Conservation (phyloP, 2,888 invertebrate species). For the Hecatera dysodea region DNA sequence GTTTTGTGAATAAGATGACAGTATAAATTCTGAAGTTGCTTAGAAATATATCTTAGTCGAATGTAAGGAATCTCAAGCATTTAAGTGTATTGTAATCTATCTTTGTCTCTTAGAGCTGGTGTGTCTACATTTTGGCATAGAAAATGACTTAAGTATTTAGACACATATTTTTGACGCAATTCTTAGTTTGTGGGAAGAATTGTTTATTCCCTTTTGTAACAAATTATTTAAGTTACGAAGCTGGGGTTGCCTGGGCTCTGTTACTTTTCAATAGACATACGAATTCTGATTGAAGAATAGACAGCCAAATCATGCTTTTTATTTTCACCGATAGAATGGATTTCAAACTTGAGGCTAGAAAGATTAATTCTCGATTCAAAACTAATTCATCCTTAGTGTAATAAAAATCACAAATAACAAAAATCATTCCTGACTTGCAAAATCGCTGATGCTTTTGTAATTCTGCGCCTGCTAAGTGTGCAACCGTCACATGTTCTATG, state of each 20-base stretch:
- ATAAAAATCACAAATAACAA: not conserved
- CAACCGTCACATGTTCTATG: slow-evolving; percentile 42
- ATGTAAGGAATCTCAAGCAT: slow-evolving; percentile 22
- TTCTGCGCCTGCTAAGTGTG: slow-evolving; percentile 21
- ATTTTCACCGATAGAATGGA: no score
- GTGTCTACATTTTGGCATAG: not conserved
- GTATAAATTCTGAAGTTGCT: slow-evolving; percentile 35
- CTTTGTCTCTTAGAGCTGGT: slow-evolving; percentile 20
- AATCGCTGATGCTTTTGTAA: slow-evolving; percentile 18
- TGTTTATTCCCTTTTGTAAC: no score
- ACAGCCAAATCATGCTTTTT: no score
- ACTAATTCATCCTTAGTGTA: not conserved
- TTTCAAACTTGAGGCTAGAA: not conserved
- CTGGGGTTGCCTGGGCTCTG: not conserved
- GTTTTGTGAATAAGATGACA: slow-evolving; percentile 44
- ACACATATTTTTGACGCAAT: not conserved
- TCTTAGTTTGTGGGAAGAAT: no score
- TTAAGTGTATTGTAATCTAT: slow-evolving; percentile 8
- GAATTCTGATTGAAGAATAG: no score
- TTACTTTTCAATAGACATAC: not conserved
- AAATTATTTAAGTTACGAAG: no score
- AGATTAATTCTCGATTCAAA: not conserved
- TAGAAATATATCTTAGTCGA: slow-evolving; percentile 36
- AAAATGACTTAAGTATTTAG: not conserved
- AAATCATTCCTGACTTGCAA: slow-evolving; percentile 15